phyloP scores from a whole-genome alignment of 2,797 vertebrate genomes.

The Phalanger gymnotis region DNA sequence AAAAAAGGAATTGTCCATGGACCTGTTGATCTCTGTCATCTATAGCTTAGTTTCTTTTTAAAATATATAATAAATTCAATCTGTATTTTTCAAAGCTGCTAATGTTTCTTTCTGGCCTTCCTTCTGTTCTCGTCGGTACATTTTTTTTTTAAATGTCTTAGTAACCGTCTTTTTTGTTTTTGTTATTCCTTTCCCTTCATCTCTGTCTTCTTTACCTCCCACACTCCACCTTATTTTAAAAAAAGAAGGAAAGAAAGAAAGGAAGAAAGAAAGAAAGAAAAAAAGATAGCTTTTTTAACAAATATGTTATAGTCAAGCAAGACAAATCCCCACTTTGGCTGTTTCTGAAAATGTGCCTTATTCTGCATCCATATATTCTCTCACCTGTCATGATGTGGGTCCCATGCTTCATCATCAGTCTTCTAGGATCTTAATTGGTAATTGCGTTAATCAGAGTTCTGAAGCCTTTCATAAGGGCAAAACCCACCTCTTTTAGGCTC shows the following conservation, averaged over 20 bases:
- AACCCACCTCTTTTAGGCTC: not conserved
- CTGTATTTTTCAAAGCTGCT: not conserved
- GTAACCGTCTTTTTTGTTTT: not conserved
- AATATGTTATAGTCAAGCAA: not conserved
- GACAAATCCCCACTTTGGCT: not conserved
- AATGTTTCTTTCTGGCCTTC: not conserved
- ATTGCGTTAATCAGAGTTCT: not conserved
- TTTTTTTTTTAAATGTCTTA: not conserved
- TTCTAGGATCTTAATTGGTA: not conserved
- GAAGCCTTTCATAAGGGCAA: not conserved
- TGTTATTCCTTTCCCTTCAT: not conserved
- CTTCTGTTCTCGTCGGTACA: not conserved
- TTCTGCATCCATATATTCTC: not conserved
- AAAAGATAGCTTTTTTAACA: not conserved
- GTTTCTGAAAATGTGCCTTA: not conserved
- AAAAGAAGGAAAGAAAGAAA: not conserved
- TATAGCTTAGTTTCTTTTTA: not conserved
- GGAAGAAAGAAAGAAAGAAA: no score
- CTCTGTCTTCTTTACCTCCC: not conserved
- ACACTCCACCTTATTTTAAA: not conserved
- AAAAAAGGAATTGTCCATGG: not conserved
- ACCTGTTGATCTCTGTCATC: not conserved
- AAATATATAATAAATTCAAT: no score
- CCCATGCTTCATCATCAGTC: not conserved
- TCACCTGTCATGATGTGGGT: not conserved